Percentiles rank a stretch among this genome's conserved stretches.
phyloP scores from a whole-genome alignment of 2,888 invertebrate genomes.

The Eupithecia exiguata region DNA sequence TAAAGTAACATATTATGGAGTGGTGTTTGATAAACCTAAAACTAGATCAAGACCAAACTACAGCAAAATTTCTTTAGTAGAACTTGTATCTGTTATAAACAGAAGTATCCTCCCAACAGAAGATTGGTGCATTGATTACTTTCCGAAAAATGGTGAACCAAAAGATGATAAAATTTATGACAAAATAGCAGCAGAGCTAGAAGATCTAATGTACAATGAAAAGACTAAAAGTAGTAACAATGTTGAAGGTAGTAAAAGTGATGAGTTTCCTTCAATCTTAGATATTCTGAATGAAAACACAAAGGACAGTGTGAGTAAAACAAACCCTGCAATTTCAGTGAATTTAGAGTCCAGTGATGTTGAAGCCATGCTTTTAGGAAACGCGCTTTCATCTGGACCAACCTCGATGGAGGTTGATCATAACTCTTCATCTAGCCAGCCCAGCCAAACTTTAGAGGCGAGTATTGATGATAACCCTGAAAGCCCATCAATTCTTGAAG shows the following conservation, averaged over 20 bases:
- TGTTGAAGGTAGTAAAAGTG: conserved; percentile 67
- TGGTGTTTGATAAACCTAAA: conserved; percentile 68
- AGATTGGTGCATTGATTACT: conserved; percentile 77
- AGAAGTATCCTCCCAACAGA: conserved; percentile 70
- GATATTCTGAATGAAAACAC: conserved; percentile 73
- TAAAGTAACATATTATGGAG: conserved; percentile 67
- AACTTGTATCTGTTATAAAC: conserved; percentile 66
- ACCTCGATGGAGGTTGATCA: conserved; percentile 65
- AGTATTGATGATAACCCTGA: conserved; percentile 60
- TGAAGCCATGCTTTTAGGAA: conserved; percentile 77
- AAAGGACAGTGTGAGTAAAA: conserved; percentile 50
- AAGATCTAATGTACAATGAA: conserved; percentile 78
- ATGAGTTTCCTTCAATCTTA: conserved; percentile 81
- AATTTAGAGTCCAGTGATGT: conserved; percentile 76
- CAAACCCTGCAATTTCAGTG: conserved; percentile 56
- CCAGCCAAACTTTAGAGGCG: conserved; percentile 21
- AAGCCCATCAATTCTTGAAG: conserved; percentile 75
- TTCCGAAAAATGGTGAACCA: conserved; percentile 72
- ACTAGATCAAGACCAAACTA: conserved; percentile 50
- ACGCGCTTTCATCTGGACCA: conserved; percentile 52
- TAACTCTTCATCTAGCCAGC: conserved; percentile 39
- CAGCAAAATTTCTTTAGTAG: conserved; percentile 61
- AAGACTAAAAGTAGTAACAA: conserved; percentile 58
- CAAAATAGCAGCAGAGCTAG: conserved; percentile 78
- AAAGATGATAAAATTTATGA: conserved; percentile 81